Conservation (phyloP, 2,113 vertebrate species). For the Tragulus kanchil region DNA sequence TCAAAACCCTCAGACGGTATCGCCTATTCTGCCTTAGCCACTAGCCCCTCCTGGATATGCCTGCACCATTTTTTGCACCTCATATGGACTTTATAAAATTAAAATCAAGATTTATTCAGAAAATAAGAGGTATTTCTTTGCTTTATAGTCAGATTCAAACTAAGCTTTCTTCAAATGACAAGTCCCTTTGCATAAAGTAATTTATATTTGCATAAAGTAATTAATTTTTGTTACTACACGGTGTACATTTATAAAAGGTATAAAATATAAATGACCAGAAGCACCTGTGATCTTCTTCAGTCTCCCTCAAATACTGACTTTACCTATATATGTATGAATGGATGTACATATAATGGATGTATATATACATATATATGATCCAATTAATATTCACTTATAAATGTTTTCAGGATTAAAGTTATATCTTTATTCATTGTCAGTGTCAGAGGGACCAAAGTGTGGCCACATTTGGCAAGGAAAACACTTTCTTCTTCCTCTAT, state of each 20-base stretch:
- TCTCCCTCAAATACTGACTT: background rate
- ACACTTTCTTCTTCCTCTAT: constrained; percentile 32
- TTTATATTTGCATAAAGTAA: constrained; percentile 59
- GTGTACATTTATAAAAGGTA: background rate
- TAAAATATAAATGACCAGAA: constrained; percentile 57
- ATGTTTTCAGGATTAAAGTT: constrained; percentile 55
- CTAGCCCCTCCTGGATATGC: background rate
- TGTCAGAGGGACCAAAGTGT: background rate
- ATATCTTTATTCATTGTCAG: background rate
- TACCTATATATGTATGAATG: background rate
- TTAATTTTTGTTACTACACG: constrained; percentile 10
- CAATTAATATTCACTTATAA: constrained; percentile 52
- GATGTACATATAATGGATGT: background rate
- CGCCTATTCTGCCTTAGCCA: constrained; percentile 11
- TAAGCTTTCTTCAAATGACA: constrained; percentile 25
- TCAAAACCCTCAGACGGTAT: background rate
- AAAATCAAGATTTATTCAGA: constrained; percentile 36
- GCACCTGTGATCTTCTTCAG: background rate
- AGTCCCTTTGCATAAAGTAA: background rate
- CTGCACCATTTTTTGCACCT: background rate
- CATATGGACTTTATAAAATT: constrained; percentile 50
- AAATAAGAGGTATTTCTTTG: background rate
- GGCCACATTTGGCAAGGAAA: constrained; percentile 35
- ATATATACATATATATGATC: background rate
- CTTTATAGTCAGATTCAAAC: constrained; percentile 52